Conservation (phyloP, 2,113 vertebrate species). For the Illadopsis cleaveri region DNA sequence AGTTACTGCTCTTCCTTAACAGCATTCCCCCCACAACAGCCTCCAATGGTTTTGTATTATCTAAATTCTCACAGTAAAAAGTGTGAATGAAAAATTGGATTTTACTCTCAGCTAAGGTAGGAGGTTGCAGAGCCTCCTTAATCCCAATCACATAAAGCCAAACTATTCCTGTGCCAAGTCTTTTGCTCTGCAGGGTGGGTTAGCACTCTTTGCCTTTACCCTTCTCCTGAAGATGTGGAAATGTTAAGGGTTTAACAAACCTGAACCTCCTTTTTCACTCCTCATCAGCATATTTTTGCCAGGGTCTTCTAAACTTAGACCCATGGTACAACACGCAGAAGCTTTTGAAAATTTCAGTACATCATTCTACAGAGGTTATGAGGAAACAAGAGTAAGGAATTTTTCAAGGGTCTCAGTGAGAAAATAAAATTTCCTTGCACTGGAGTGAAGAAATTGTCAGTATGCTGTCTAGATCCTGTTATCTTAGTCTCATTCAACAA, state of each 20-base stretch:
- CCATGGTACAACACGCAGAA: accelerated
- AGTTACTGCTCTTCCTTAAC: background rate
- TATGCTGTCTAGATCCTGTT: background rate
- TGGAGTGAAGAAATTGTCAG: background rate
- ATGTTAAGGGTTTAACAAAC: background rate
- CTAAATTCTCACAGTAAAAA: background rate
- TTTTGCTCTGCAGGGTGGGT: background rate
- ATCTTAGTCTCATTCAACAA: background rate
- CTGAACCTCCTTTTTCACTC: background rate
- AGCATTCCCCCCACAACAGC: background rate
- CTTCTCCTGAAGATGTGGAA: background rate
- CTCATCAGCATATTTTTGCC: background rate
- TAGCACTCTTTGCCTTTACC: background rate
- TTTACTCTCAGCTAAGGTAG: background rate
- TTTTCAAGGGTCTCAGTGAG: background rate
- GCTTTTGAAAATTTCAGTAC: background rate
- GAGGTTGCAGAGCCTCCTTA: background rate
- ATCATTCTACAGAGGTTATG: background rate
- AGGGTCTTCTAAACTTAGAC: background rate
- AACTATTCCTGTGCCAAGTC: background rate
- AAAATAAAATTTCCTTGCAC: background rate
- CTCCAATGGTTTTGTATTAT: background rate
- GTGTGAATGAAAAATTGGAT: background rate
- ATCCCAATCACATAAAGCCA: background rate
- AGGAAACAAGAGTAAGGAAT: background rate